Base-by-base conservation (phyloP, 2,797 vertebrate species). In the Eupleurogrammus muticus region DNA sequence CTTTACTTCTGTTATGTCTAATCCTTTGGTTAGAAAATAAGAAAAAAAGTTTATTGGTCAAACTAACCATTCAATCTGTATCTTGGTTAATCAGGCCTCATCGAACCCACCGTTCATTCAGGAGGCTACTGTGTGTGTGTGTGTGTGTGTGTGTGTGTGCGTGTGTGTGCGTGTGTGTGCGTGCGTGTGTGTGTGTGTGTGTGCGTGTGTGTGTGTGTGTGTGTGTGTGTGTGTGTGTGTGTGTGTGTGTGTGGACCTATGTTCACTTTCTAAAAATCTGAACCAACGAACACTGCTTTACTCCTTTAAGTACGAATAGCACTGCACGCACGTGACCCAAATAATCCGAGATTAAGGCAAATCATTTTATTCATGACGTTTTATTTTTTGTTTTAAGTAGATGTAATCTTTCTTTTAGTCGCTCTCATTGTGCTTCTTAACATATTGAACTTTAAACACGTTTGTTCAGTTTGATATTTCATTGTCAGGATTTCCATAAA, bases 11-110 rank as follows among this genome's bases (percentile, higher is more conserved):
- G 21, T 1, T 16, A 3, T 32, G 35, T 54, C 13, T 17, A 5
- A 35, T 40, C 14, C 14, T 63, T 5, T 3, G 23, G 9, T 42
- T n/a, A n/a, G n/a, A 21, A 47, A 2, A 4, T 7, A 9, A 28
- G 6, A 6, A 28, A 3, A 28, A 28, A 28, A 3, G 28, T 28
- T 42, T 2, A 0, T 17, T 0, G 1, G 21, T 19, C 0, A 19
- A 47, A 16, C 28, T 53, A 46, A 48, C 1, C 20, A 4, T 5
- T 13, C 13, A 28, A 6, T 10, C 2, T 24, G 2, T 32, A 11
- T 47, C 4, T 3, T 32, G 50, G 20, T 5, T 8, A 0, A 13
- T 6, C 23, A 40, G 59, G 50, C 52, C 53, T 10, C 0, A 16
- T 19, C 0, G 50, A 38, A 38, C 24, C 50, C 32, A 19, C 17